A percentile compares a stretch with the other conserved stretches of the same genome.
Conservation (phyloP, 2,113 vertebrate genomes). For the Gobius niger region DNA sequence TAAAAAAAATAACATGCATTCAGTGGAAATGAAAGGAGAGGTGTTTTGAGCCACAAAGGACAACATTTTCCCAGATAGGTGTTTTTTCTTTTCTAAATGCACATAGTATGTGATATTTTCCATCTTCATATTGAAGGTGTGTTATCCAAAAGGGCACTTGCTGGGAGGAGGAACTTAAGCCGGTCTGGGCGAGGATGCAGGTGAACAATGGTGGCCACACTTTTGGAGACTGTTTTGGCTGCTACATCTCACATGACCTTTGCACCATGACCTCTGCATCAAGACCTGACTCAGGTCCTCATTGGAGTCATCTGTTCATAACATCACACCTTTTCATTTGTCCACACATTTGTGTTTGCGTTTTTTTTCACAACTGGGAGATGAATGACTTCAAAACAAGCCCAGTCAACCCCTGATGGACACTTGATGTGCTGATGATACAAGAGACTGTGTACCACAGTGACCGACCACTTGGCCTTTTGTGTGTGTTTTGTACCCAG, state of each 20-base stretch:
- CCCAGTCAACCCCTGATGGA: conserved; percentile 47
- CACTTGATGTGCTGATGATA: conserved; percentile 42
- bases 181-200: conserved; percentile 41
- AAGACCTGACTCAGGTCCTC: conserved; percentile 53
- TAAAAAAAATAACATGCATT: conserved; percentile 18
- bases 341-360: conserved; percentile 32
- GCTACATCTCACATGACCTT: conserved; percentile 15
- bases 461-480: conserved; percentile 67
- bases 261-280: conserved; percentile 35
- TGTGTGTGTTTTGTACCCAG: conserved; percentile 60
- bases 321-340: conserved; percentile 47
- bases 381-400: conserved; percentile 60
- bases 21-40: background rate
- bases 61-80: conserved; percentile 52
- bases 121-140: conserved; percentile 99
- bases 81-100: conserved; percentile 64
- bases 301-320: conserved; percentile 56
- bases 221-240: conserved; percentile 49
- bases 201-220: conserved; percentile 43
- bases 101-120: conserved; percentile 69
- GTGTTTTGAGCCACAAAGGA: conserved; percentile 39
- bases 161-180: conserved; percentile 43
- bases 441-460: conserved; percentile 59
- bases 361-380: conserved; percentile 43
- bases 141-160: conserved; percentile 81